These are phyloP conservation scores for Alsophila aescularia DNA, from an alignment of 2,888 invertebrate species.

Conservation along the genomic window DNA sequence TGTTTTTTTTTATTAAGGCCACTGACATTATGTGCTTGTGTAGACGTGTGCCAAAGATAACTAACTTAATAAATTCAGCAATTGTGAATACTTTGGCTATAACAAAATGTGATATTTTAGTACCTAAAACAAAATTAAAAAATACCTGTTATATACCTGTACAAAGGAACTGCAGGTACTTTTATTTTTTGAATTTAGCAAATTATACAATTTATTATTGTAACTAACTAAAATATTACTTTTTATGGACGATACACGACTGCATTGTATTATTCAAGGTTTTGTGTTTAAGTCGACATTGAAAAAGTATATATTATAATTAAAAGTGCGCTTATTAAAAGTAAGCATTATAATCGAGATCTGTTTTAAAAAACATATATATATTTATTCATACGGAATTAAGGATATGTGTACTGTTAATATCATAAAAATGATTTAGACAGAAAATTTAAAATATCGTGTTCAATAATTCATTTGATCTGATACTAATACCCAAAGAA, in stretches of 20 bases:
- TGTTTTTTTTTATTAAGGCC: background rate
- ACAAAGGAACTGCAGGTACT: slow-evolving; percentile 12
- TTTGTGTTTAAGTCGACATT: background rate
- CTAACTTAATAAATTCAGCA: slow-evolving; percentile 15
- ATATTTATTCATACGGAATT: background rate
- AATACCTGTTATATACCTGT: slow-evolving; percentile 14
- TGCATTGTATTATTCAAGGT: background rate
- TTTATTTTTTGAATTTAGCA: slow-evolving; percentile 6
- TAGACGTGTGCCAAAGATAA: slow-evolving; percentile 48
- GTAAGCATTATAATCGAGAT: background rate
- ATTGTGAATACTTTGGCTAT: slow-evolving; percentile 38
- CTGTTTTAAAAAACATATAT: background rate
- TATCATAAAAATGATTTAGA: too few species aligned
- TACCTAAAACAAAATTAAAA: slow-evolving; percentile 45
- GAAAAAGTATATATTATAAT: background rate
- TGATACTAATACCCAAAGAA: too few species aligned
- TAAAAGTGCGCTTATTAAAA: slow-evolving; percentile 5
- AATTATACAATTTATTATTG: slow-evolving; percentile 8
- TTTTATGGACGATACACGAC: background rate
- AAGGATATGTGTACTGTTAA: too few species aligned
- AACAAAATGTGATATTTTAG: slow-evolving; percentile 50
- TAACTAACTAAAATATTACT: slow-evolving; percentile 10
- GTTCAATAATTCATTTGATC: too few species aligned
- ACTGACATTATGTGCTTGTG: slow-evolving; percentile 6
- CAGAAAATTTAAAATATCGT: too few species aligned